Base-by-base conservation (phyloP, 2,113 vertebrate species). In the Psephotus haematonotus region DNA sequence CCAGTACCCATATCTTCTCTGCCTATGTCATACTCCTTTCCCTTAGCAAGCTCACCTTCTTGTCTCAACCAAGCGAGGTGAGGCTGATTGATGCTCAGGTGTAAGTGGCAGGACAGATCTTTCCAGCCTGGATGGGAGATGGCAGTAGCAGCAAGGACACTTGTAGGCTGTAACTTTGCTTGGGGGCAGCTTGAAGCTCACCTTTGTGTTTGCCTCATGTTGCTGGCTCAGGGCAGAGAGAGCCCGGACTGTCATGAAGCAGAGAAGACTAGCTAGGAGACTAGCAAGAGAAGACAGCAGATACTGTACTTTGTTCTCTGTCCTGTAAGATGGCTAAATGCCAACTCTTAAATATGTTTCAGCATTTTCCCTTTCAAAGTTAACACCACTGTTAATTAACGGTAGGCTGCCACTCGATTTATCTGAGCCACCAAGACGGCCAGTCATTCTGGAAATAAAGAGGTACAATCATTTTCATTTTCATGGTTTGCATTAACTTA, bases 351-450 rank as follows among this genome's bases (percentile, higher is more conserved):
- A 88, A 81, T 91, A 49, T 5, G 17, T 75, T 85, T 67, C 77
- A 74, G 23, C n/a, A 35, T 94, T 93, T 92, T 67, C 33, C 37
- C 17, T 87, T 96, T 87, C 75, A 90, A 82, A 67, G 62, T 68
- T 94, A 90, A 80, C 5, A 13, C 13, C 8, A 16, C 22, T 49
- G 46, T 80, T 95, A 79, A 90, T 90, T 90, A 95, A 85, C 89
- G 31, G 89, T 87, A 83, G 78, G 50, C 31, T n/a, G 41, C 28
- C 24, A 37, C 43, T 88, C 2, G 1, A 60, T 86, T 72, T 85
- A 77, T 75, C 39, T 76, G 35, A 70, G 23, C 27, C 2, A 3
- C 31, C 2, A 3, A 84, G 35, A 68, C 20, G 43, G 15, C 22
- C 29, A 77, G 44, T 75, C 55, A 53, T 80, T 80, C 75, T 59